Evolutionary conservation across 2,113 vertebrate genomes (phyloP), one percentile per base, ranked within the genome.

Genomic region (Lipotes vexillifer): DNA sequence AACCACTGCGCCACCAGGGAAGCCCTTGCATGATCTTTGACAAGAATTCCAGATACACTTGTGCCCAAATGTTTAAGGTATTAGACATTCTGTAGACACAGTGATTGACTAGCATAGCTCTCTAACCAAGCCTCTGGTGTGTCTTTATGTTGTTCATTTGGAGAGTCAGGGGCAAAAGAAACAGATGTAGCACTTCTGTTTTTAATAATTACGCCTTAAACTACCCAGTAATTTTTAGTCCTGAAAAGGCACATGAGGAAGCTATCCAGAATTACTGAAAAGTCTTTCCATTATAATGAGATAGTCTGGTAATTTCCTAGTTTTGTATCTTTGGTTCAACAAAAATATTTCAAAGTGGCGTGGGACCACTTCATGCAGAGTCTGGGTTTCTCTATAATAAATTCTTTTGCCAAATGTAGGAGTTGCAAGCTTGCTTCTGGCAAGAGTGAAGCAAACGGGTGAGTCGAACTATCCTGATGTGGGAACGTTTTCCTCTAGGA

Each of bases 361-460:
- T 88, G 55, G 82, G 41, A 87, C 66, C 87, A 93, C 68, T 90
- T 94, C 91, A 81, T 96, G 68, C 93, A 97, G 94, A 96, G 93
- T 93, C 98, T 97, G 93, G 90, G 94, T 97, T 98, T 98, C 96
- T 98, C 96, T 89, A 2, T 78, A 46, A 87, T 92, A 96, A 96
- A 96, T 98, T 94, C 93, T 96, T 97, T 98, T 98, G 98, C 98
- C 98, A 98, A 98, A 97, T 96, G 36, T 84, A 49, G 82, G 27
- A 49, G 59, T 55, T 97, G 0, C 71, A 94, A 90, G 89, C 86
- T 96, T 97, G 96, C 96, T 96, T 78, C 81, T 94, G 96, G 97
- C 95, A 89, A 94, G 88, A 92, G 46, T 90, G 85, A 94, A 93
- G 95, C 81, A 95, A 82, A 74, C 88, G 72, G 93, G 98, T 90